Conservation (phyloP, 1,140 invertebrate genomes). For the Aphelenchoides fujianensis region DNA sequence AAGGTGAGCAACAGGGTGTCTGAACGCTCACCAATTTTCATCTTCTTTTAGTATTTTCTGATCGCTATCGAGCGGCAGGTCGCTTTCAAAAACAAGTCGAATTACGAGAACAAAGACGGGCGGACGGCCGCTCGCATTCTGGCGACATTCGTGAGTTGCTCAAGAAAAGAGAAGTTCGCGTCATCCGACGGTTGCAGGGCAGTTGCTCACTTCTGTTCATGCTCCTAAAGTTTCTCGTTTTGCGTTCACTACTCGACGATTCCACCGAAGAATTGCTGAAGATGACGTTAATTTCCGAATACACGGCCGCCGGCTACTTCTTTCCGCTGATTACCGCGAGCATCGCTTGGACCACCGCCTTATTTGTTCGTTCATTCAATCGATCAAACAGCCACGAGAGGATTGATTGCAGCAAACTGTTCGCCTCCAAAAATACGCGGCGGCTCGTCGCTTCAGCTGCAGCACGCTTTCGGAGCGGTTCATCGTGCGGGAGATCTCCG, state of each 20-base stretch:
- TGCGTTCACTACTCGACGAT: not conserved
- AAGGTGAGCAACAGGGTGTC: too few species aligned
- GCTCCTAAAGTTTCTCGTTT: not conserved
- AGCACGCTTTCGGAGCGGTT: not conserved
- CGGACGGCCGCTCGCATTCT: not conserved
- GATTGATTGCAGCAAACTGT: not conserved
- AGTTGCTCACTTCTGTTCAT: not conserved
- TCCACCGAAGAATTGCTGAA: not conserved
- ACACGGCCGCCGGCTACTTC: not conserved
- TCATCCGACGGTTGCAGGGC: too few species aligned
- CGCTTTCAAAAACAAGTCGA: not conserved
- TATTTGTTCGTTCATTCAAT: not conserved
- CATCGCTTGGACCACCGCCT: not conserved
- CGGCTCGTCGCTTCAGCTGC: not conserved
- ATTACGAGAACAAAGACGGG: not conserved
- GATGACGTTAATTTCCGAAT: not conserved
- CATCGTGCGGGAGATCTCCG: not conserved
- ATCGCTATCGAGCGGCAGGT: not conserved
- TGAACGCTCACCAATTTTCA: too few species aligned
- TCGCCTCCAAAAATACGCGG: not conserved
- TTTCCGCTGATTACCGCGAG: not conserved
- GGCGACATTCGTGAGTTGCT: not conserved
- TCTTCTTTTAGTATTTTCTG: not conserved
- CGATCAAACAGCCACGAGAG: not conserved
- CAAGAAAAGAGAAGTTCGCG: too few species aligned